Base-by-base conservation (phyloP, 2,888 invertebrate genomes). In the Gnatocerus cornutus region DNA sequence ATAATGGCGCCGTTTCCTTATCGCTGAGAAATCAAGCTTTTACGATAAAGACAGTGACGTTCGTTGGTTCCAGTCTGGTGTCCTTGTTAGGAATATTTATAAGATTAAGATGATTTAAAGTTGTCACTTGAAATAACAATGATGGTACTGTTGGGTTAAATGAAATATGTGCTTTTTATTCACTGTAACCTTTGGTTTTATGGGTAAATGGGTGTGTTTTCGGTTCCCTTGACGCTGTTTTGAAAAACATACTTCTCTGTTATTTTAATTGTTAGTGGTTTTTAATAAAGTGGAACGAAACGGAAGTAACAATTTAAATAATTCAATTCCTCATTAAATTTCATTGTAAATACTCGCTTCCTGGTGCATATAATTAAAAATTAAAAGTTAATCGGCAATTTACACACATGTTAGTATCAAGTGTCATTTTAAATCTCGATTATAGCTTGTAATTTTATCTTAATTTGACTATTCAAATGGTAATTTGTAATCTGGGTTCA, bases 1-100 rank as follows among this genome's bases (percentile, higher is more conserved):
- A 50, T 50, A 50, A 50, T 50, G 30, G 50, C 27, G 27, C 30
- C 55, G 16, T 55, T 55, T 55, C 55, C 55, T 43, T 41, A 58
- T 58, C 56, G 43, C 9, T 16, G 41, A 27, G 41, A 58, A 43
- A 55, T 55, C 55, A 16, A 14, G 14, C 12, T 6, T 14, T 27
- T n/a, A 29, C 10, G 12, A 30, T 13, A 21, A 27, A 21, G 27
- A 27, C 27, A 29, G 30, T 45, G 12, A 8, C 5, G 16, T 16
- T 45, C 7, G 59, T 29, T 29, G 45, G 59, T 13, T 46, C 45
- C n/a, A 41, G 9, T 29, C 27, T 14, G 39, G 41, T 56, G 41
- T 16, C 56, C 56, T 56, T 56, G 56, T 27, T 41, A n/a, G n/a
- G 12, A 50, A 10, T n/a, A n/a, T n/a, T n/a, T n/a, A n/a, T n/a